Conservation (phyloP, 2,113 vertebrate species). For the Beaufortia kweichowensis region DNA sequence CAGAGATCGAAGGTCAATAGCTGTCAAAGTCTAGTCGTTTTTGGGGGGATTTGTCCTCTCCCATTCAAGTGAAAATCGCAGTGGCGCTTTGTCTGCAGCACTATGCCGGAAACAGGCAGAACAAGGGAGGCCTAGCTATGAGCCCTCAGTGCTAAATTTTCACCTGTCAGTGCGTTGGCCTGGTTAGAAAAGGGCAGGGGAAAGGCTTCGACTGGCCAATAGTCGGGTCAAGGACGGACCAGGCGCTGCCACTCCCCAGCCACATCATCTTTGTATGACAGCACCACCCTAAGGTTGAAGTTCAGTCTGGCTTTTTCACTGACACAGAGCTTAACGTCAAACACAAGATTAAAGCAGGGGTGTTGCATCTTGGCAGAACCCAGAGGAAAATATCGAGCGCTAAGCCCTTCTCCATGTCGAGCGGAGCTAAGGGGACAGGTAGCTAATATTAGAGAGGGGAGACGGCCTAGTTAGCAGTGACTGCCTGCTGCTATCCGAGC, state of each 20-base stretch:
- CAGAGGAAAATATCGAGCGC: constrained; percentile 89
- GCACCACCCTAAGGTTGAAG: constrained; percentile 81
- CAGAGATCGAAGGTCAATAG: constrained; percentile 46
- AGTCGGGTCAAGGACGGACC: constrained; percentile 74
- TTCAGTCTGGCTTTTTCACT: constrained; percentile 86
- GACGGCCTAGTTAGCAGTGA: constrained; percentile 73
- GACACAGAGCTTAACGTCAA: constrained; percentile 84
- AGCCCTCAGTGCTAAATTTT: constrained; percentile 59
- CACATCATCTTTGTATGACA: constrained; percentile 77
- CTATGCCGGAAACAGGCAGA: constrained; percentile 45
- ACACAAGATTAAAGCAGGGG: constrained; percentile 87
- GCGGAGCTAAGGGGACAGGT: constrained; percentile 77
- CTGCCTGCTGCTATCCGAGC: constrained; percentile 67
- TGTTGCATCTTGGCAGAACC: constrained; percentile 79
- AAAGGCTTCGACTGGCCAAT: constrained; percentile 71
- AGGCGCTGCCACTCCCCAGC: constrained; percentile 67
- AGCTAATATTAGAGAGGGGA: constrained; percentile 81
- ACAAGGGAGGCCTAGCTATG: constrained; percentile 34
- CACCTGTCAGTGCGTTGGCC: constrained; percentile 61
- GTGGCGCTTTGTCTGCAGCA: constrained; percentile 35
- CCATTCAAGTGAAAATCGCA: constrained; percentile 42
- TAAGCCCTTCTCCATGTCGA: constrained; percentile 76
- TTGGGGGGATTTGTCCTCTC: constrained; percentile 32
- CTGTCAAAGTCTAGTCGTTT: constrained; percentile 48
- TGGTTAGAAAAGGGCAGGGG: constrained; percentile 70